phyloP scores from a whole-genome alignment of 2,797 vertebrate species.

The Premnoplex brunnescens region DNA sequence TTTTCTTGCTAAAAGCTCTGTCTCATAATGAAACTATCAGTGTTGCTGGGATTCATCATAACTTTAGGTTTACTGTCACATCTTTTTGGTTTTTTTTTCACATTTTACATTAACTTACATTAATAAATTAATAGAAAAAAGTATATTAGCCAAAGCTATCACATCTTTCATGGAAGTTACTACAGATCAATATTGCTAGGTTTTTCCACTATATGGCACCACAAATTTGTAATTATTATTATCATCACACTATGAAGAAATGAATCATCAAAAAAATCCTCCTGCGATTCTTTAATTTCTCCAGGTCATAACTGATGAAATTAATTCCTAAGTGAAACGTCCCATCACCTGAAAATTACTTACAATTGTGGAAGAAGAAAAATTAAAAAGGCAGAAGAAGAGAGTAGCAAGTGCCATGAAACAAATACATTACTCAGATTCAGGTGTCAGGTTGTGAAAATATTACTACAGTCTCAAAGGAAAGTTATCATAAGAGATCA shows the following conservation, averaged over 20 bases:
- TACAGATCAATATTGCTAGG: background rate
- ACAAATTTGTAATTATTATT: background rate
- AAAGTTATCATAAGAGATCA: background rate
- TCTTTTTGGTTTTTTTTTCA: background rate
- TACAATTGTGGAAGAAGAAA: background rate
- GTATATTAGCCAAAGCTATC: background rate
- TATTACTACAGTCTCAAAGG: background rate
- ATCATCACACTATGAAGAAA: conserved; percentile 67
- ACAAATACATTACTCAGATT: background rate
- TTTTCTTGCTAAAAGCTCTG: background rate
- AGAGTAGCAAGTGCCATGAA: background rate
- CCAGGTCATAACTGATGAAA: conserved; percentile 57
- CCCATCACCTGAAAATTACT: conserved; percentile 74
- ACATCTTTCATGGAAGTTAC: background rate
- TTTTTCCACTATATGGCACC: background rate
- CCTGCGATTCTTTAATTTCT: conserved; percentile 62
- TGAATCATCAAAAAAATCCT: conserved; percentile 68
- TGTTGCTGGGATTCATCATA: background rate
- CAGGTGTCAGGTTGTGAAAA: background rate
- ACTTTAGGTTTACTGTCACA: background rate
- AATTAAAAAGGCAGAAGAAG: background rate
- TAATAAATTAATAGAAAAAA: background rate
- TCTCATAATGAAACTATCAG: background rate
- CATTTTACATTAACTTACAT: background rate
- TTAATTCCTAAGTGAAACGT: conserved; percentile 70